phyloP scores from a whole-genome alignment of 2,797 vertebrate genomes.

The Sarcoramphus papa region DNA sequence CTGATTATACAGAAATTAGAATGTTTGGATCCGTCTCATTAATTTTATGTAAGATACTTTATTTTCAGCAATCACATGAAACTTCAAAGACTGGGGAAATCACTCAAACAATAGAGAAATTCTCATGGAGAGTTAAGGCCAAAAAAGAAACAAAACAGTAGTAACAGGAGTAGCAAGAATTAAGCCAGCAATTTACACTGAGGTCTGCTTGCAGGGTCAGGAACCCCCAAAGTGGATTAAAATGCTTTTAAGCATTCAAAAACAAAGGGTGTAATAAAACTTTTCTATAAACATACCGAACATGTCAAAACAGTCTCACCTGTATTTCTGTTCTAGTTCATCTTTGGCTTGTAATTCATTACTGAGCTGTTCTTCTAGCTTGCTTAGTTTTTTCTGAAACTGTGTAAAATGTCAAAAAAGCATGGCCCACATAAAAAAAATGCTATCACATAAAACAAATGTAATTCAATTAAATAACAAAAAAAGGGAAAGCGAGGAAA shows the following conservation, averaged over 20 bases:
- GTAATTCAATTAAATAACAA: not conserved
- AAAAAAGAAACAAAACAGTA: not conserved
- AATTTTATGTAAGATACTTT: not conserved
- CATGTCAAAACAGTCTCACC: slow-evolving; percentile 69
- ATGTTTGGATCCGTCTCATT: not conserved
- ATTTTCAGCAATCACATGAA: not conserved
- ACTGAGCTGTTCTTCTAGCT: slow-evolving; percentile 88
- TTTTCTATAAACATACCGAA: not conserved
- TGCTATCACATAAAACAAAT: not conserved
- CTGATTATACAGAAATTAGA: not conserved
- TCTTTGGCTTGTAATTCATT: slow-evolving; percentile 91
- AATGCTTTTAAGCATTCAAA: not conserved
- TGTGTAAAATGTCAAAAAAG: slow-evolving; percentile 73
- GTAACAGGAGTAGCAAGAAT: not conserved
- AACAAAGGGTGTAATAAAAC: not conserved
- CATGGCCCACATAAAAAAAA: not conserved
- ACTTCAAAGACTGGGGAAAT: not conserved
- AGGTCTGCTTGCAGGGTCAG: not conserved
- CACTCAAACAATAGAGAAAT: not conserved
- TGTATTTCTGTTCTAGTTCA: slow-evolving; percentile 91
- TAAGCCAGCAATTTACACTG: not conserved
- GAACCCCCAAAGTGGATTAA: not conserved
- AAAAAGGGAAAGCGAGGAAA: not conserved
- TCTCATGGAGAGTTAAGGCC: not conserved
- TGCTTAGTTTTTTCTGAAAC: slow-evolving; percentile 88